Percentiles rank a stretch among this genome's conserved stretches.
phyloP scores from a whole-genome alignment of 2,797 vertebrate genomes.

The Danio jaintianensis region DNA sequence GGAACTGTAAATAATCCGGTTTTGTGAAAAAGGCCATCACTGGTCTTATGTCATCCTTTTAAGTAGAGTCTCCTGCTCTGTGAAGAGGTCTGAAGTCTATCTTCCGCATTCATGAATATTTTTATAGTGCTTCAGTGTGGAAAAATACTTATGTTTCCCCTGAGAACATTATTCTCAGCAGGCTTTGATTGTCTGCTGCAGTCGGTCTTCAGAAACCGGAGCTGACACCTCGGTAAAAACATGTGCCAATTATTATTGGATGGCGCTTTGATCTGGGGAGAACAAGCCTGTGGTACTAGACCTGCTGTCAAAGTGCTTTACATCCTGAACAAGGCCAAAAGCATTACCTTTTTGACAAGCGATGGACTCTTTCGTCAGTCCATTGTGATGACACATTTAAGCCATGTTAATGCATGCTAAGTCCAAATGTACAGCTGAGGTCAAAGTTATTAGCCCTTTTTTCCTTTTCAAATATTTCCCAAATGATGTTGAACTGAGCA shows the following conservation, averaged over 20 bases:
- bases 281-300: neutral
- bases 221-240: conserved; percentile 23
- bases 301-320: neutral
- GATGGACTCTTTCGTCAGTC: neutral
- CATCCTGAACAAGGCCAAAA: neutral
- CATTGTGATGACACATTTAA: neutral
- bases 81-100: conserved; percentile 12
- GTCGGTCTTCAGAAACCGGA: conserved; percentile 28
- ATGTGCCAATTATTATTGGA: conserved; percentile 37
- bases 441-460: too few relatives aligned
- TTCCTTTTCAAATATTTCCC: too few relatives aligned
- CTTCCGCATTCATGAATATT: conserved; percentile 27
- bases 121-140: conserved; percentile 9
- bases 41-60: conserved; percentile 8
- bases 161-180: conserved; percentile 30
- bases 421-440: too few relatives aligned
- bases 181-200: conserved; percentile 33
- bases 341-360: neutral
- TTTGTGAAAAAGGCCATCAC: neutral
- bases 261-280: conserved; percentile 21
- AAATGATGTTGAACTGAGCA: too few relatives aligned
- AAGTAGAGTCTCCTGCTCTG: conserved; percentile 1
- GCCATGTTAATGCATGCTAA: neutral
- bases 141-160: conserved; percentile 46
- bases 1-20: neutral